phyloP scores from a whole-genome alignment of 2,113 vertebrate species.

The Ondatra zibethicus region DNA sequence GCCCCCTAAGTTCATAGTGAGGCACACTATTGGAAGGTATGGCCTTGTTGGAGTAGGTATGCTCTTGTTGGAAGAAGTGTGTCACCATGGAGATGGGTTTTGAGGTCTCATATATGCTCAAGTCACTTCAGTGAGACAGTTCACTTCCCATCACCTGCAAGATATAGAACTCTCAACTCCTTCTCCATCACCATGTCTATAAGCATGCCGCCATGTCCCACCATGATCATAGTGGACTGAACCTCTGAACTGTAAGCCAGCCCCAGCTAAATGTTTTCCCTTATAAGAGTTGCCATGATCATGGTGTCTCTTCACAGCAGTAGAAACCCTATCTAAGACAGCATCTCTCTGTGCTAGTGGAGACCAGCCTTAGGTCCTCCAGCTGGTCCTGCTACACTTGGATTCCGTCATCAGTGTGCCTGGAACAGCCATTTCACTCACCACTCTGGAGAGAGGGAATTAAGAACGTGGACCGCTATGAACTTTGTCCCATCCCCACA shows the following conservation, averaged over 20 bases:
- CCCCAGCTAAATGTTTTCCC: no score
- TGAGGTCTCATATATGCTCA: not conserved
- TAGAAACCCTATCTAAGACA: no score
- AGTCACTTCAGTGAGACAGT: not conserved
- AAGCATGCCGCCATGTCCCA: no score
- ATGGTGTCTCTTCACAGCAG: no score
- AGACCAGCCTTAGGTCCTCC: not conserved
- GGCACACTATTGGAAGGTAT: not conserved
- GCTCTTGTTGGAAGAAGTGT: not conserved
- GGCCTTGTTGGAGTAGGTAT: not conserved
- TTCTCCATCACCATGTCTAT: not conserved
- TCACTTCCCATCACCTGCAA: not conserved
- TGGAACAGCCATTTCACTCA: no score
- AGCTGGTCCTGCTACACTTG: not conserved
- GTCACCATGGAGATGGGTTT: not conserved
- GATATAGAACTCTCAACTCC: not conserved
- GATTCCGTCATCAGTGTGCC: not conserved
- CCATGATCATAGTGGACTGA: no score
- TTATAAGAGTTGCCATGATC: no score
- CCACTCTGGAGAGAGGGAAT: not conserved
- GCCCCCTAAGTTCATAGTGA: not conserved
- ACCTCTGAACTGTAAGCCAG: no score
- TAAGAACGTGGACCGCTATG: not conserved
- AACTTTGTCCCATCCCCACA: not conserved
- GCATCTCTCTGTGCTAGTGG: not conserved